A percentile compares a stretch with the other conserved stretches of the same genome.
Evolutionary conservation across 2,797 vertebrate species (phyloP).

Genomic region (Myoxocephalus aenaeus): DNA sequence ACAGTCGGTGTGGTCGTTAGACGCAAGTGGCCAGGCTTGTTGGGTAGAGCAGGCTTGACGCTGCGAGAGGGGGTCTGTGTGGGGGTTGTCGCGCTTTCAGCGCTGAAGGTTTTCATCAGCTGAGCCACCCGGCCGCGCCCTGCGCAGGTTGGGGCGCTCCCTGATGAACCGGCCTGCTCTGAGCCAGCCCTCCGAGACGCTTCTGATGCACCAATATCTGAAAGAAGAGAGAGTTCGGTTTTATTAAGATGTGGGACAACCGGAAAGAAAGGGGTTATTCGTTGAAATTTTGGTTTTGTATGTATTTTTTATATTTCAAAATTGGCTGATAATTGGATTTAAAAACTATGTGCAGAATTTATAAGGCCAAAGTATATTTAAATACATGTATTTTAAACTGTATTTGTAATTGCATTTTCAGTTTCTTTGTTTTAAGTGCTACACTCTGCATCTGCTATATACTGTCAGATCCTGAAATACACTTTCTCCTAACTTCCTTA

Average conservation of each 20-base stretch:
- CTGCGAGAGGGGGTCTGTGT: conserved; percentile 47
- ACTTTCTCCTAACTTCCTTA: not conserved
- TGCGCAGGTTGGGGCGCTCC: conserved; percentile 31
- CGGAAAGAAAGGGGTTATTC: not conserved
- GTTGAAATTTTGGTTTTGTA: not conserved
- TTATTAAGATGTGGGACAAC: not conserved
- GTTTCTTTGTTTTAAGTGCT: not conserved
- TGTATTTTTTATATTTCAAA: not conserved
- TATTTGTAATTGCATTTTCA: not conserved
- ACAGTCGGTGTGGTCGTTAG: conserved; percentile 73
- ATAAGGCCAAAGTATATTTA: not conserved
- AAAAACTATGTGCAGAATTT: not conserved
- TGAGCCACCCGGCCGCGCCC: conserved; percentile 83
- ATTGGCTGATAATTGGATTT: not conserved
- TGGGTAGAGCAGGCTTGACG: conserved; percentile 81
- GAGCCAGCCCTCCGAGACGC: conserved; percentile 39
- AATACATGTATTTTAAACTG: not conserved
- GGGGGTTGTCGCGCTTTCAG: conserved; percentile 23
- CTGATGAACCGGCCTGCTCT: conserved; percentile 33
- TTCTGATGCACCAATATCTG: conserved; percentile 59
- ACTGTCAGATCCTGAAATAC: not conserved
- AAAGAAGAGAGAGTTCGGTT: conserved; percentile 28
- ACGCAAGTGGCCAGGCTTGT: conserved; percentile 81
- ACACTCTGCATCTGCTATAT: not conserved
- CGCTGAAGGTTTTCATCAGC: conserved; percentile 83